These are phyloP conservation scores for Oxyteleia sp. DNA, from an alignment of 2,888 invertebrate genomes.

Conservation along the genomic window DNA sequence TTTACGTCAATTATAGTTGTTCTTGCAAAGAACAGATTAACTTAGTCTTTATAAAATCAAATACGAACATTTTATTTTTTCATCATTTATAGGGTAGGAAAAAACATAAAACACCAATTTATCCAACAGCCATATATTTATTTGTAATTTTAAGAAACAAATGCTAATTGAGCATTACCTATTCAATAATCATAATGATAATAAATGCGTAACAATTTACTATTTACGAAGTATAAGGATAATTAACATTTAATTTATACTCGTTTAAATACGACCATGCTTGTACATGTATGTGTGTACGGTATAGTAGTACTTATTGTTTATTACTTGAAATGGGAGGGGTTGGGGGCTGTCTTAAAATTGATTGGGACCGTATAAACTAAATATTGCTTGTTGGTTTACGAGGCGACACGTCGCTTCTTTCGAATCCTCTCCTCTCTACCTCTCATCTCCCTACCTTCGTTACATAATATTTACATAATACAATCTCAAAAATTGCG, in stretches of 20 bases:
- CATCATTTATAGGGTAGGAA: too few relatives aligned
- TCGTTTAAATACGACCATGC: constrained; percentile 86
- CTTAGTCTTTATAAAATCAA: too few relatives aligned
- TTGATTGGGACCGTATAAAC: constrained; percentile 83
- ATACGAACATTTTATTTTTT: too few relatives aligned
- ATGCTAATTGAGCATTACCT: constrained; percentile 88
- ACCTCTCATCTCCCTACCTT: constrained; percentile 81
- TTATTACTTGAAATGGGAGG: constrained; percentile 76
- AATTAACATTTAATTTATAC: constrained; percentile 87
- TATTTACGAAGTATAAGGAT: constrained; percentile 86
- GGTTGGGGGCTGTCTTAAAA: constrained; percentile 40
- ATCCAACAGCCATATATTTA: constrained; percentile 88
- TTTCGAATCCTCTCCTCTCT: constrained; percentile 77
- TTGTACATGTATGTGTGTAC: constrained; percentile 82
- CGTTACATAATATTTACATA: constrained; percentile 80
- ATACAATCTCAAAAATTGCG: constrained; percentile 69
- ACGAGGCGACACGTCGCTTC: constrained; percentile 82
- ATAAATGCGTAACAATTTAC: constrained; percentile 88
- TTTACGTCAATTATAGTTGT: too few relatives aligned
- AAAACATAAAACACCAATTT: constrained; percentile 76
- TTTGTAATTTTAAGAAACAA: constrained; percentile 88
- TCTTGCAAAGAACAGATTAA: too few relatives aligned
- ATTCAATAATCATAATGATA: constrained; percentile 87
- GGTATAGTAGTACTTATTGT: constrained; percentile 82
- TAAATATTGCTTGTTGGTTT: constrained; percentile 87